Evolutionary conservation across 2,797 vertebrate genomes (phyloP).

Genomic region (Glyptemys insculpta): DNA sequence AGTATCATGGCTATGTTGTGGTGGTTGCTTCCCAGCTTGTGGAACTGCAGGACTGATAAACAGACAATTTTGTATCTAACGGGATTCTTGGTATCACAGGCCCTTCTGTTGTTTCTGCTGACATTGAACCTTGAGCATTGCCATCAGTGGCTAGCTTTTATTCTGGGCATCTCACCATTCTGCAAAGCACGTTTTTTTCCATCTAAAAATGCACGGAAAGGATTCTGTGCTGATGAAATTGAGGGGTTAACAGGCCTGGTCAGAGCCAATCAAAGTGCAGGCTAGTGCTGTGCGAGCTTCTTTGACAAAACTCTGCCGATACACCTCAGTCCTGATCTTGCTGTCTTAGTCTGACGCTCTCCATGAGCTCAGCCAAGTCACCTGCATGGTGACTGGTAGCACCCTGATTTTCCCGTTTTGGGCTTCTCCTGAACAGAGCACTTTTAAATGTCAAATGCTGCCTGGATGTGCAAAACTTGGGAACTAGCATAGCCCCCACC

Average conservation of each 20-base stretch:
- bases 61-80: rapidly evolving
- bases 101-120: background rate
- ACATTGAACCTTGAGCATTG: background rate
- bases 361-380: background rate
- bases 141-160: background rate
- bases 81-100: background rate
- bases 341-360: background rate
- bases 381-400: background rate
- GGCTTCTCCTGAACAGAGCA: background rate
- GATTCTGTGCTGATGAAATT: background rate
- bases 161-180: background rate
- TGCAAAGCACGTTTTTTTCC: background rate
- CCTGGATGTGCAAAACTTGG: background rate
- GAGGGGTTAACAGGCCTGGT: background rate
- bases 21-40: background rate
- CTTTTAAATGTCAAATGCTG: background rate
- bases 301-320: background rate
- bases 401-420: background rate
- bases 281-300: background rate
- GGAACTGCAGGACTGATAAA: background rate
- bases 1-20: rapidly evolving
- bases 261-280: background rate
- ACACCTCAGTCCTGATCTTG: background rate
- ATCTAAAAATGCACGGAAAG: background rate
- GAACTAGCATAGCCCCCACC: background rate